Percentiles rank a stretch among this genome's conserved stretches.
Evolutionary conservation across 2,797 vertebrate genomes (phyloP).

Genomic region (Sebastiscus tertius): DNA sequence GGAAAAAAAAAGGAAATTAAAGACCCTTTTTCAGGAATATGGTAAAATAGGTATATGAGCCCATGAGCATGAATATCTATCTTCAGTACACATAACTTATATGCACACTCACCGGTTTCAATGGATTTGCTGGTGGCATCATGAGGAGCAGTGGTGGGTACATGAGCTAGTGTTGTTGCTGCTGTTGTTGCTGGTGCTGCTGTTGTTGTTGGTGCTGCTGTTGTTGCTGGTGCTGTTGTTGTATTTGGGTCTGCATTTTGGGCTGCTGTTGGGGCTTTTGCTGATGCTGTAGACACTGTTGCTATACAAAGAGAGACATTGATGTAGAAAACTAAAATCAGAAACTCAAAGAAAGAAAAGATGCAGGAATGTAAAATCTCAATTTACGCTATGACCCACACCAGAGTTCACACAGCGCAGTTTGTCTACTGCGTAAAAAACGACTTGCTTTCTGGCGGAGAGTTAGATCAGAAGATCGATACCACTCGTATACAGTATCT

Average conservation of each 20-base stretch:
- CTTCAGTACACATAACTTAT: background rate
- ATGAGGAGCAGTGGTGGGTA: fast-evolving
- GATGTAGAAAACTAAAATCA: background rate
- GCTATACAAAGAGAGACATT: background rate
- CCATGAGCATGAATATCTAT: background rate
- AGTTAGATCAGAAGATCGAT: background rate
- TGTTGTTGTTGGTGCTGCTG: fast-evolving
- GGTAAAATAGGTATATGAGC: background rate
- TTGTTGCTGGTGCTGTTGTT: fast-evolving
- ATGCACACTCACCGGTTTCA: background rate
- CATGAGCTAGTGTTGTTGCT: fast-evolving
- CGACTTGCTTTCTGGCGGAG: background rate
- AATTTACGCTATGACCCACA: background rate
- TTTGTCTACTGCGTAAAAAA: background rate
- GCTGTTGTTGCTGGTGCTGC: fast-evolving
- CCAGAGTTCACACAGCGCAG: background rate
- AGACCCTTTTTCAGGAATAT: background rate
- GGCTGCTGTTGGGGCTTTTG: background rate
- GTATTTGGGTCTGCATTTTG: too few relatives aligned
- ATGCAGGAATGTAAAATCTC: background rate
- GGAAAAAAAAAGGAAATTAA: background rate
- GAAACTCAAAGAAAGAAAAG: too few relatives aligned
- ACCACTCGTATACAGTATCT: background rate
- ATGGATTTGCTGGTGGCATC: fast-evolving
- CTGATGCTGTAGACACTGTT: fast-evolving